Conservation (phyloP, 2,113 vertebrate species). For the Ceyx melanurus region DNA sequence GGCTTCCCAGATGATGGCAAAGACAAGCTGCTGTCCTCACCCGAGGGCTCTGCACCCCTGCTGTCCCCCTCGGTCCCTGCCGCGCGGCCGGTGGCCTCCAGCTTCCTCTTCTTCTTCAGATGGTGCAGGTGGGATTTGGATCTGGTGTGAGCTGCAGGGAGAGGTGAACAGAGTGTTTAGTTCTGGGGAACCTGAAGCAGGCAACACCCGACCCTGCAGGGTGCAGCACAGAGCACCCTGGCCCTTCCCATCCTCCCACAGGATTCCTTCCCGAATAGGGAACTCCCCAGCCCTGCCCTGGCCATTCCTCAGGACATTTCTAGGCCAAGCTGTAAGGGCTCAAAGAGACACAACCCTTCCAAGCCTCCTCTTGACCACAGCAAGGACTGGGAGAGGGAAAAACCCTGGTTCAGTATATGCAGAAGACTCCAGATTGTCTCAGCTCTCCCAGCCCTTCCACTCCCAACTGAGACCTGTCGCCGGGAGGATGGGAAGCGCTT, state of each 20-base stretch:
- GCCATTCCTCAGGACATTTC: not conserved
- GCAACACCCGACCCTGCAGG: accelerated
- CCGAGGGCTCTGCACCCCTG: not conserved
- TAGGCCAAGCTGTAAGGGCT: not conserved
- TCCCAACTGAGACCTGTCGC: not conserved
- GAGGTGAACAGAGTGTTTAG: not conserved
- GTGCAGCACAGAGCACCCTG: not conserved
- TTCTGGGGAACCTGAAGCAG: not conserved
- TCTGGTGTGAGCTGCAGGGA: constrained; percentile 84
- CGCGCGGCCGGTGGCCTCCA: not conserved
- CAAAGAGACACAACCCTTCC: not conserved
- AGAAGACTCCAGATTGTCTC: not conserved
- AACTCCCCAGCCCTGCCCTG: not conserved
- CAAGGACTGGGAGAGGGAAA: not conserved
- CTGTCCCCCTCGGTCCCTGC: not conserved
- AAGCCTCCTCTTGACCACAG: not conserved
- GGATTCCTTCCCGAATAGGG: not conserved
- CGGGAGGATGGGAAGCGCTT: not conserved
- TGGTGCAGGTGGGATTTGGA: constrained; percentile 90
- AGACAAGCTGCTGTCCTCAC: not conserved
- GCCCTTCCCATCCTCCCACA: not conserved
- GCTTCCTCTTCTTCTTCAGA: constrained; percentile 83
- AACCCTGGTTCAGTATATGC: accelerated
- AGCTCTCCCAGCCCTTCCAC: not conserved
- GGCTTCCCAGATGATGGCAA: not conserved